Percentiles rank a stretch among this genome's conserved stretches.
Evolutionary conservation across 2,113 vertebrate species (phyloP).

Genomic region (Sardina pilchardus): DNA sequence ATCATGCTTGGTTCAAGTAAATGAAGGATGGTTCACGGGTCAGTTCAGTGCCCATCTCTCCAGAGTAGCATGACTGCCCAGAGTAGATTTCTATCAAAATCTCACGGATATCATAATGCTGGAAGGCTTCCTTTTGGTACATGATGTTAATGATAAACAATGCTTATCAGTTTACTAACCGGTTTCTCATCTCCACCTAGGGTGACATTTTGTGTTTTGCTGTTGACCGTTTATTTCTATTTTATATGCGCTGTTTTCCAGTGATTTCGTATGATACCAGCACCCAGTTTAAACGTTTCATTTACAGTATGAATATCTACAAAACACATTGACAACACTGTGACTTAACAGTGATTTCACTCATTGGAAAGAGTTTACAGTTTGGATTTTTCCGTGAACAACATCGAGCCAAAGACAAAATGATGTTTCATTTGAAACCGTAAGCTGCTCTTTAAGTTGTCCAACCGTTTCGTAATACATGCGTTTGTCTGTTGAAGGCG

Average conservation of each 20-base stretch:
- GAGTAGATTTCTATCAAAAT: too few relatives aligned
- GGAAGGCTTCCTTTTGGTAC: too few relatives aligned
- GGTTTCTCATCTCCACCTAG: neutral
- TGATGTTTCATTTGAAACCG: neutral
- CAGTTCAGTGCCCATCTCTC: neutral
- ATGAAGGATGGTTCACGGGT: neutral
- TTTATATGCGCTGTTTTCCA: neutral
- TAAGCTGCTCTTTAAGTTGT: neutral
- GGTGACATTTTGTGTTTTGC: neutral
- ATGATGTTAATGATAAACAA: neutral
- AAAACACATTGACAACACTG: neutral
- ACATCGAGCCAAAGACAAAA: too few relatives aligned
- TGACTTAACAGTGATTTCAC: neutral
- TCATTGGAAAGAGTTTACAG: too few relatives aligned
- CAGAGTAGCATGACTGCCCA: too few relatives aligned
- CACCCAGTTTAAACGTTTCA: neutral
- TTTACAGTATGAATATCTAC: too few relatives aligned
- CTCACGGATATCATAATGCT: too few relatives aligned
- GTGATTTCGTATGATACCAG: neutral
- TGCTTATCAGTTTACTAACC: neutral
- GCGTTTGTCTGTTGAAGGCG: neutral
- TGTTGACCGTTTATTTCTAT: neutral
- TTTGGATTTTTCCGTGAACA: slow-evolving; percentile 12
- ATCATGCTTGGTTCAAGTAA: neutral
- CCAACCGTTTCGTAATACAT: neutral